A percentile compares a stretch with the other conserved stretches of the same genome.
These are phyloP conservation scores for Drosophila quadrilineata DNA, from an alignment of 1,140 invertebrate species.

Conservation along the genomic window DNA sequence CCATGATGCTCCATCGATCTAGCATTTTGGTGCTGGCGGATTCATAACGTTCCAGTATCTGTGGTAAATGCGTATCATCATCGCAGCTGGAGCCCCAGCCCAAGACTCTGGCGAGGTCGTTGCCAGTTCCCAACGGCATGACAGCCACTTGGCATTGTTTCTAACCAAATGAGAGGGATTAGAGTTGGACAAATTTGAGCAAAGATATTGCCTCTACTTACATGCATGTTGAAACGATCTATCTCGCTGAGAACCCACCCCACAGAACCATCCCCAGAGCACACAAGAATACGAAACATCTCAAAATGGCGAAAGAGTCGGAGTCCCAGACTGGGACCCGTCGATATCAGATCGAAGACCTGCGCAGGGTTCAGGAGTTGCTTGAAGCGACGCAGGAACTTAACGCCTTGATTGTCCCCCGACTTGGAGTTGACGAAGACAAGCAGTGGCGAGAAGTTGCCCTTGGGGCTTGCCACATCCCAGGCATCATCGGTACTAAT, in stretches of 20 bases:
- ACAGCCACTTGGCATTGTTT: conserved; percentile 96
- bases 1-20: conserved; percentile 97
- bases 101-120: conserved; percentile 95
- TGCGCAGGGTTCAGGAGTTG: conserved; percentile 98
- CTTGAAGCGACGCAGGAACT: conserved; percentile 96
- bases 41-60: conserved; percentile 95
- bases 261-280: conserved; percentile 96
- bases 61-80: conserved; percentile 95
- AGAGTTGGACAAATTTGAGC: neutral
- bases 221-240: conserved; percentile 95
- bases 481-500: conserved; percentile 94
- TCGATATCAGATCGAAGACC: conserved; percentile 96
- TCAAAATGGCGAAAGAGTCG: conserved; percentile 94
- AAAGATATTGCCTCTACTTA: conserved; percentile 83
- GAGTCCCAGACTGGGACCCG: conserved; percentile 92
- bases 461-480: conserved; percentile 91
- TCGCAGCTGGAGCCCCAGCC: conserved; percentile 98
- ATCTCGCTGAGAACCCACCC: conserved; percentile 97
- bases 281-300: conserved; percentile 94
- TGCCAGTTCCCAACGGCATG: conserved; percentile 96
- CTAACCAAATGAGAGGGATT: no score
- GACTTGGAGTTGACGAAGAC: conserved; percentile 99
- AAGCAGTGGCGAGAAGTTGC: conserved; percentile 88
- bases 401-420: conserved; percentile 98
- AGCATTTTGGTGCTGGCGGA: conserved; percentile 97